Evolutionary conservation across 2,113 vertebrate genomes (phyloP), one percentile per base, ranked within the genome.

Genomic region (Bostrychus sinensis): DNA sequence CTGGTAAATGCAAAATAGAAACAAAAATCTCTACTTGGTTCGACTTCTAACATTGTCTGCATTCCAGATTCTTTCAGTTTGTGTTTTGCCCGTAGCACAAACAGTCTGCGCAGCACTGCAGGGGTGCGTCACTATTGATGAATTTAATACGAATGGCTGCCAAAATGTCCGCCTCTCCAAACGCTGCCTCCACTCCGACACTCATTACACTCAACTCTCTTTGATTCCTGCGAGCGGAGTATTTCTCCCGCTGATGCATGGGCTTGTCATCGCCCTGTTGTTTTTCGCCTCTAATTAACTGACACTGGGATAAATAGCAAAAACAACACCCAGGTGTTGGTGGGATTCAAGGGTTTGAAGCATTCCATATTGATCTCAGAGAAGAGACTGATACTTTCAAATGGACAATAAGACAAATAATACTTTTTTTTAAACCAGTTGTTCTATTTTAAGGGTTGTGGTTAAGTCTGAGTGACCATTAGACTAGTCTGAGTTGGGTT

Each of bases 61-160:
- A 11, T 22, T 32, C 9, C 20, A 5, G n/a, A 32, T 17, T 43
- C 43, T 39, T 9, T 13, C 9, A 32, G 25, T 22, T 10, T 7
- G 14, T 12, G 20, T 59, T 48, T 58, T 2, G 1, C 32, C 25
- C 0, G 20, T 19, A 26, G 48, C 42, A 50, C 25, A 39, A 62
- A 46, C 13, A 66, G 19, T 60, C 19, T 43, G 23, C 13, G 45
- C 5, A 11, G 28, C 45, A 28, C 1, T 57, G 19, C 45, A 34
- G 5, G 36, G 12, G 46, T 48, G 61, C 60, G 54, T 46, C 34
- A 51, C 19, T 26, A 26, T 30, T 42, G 45, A 58, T 64, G 46
- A 39, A 20, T 9, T 51, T 30, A 66, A 61, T 53, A 39, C 13
- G 20, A 12, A 46, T 56, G 39, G 48, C 11, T 62, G 56, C 41